Conservation (phyloP, 2,113 vertebrate species). For the Cyanocitta stelleri region DNA sequence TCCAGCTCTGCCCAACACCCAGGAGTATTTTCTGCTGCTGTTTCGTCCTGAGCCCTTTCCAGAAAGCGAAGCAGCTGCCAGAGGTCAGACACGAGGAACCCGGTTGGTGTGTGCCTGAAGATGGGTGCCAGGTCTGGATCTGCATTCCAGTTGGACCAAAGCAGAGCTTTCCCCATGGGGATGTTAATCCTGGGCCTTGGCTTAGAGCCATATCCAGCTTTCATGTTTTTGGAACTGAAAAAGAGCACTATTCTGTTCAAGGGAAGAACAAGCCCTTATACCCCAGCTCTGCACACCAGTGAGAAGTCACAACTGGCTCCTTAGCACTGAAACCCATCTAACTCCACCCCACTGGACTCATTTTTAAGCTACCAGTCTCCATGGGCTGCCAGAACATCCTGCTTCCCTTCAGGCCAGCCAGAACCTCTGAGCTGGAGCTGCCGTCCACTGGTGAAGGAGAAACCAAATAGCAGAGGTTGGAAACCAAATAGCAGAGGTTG, state of each 20-base stretch:
- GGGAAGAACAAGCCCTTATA: not conserved
- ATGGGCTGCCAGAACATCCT: not conserved
- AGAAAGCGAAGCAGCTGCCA: not conserved
- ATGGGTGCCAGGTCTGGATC: constrained; percentile 18
- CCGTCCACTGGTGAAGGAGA: not conserved
- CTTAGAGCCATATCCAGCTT: not conserved
- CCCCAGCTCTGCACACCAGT: not conserved
- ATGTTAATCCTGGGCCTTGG: constrained; percentile 12
- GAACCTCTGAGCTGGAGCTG: not conserved
- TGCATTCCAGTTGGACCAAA: not conserved
- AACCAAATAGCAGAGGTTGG: not conserved
- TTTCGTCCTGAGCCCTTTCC: not conserved
- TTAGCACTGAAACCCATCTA: not conserved
- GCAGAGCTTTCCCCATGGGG: not conserved
- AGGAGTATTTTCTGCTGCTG: not conserved
- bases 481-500: constrained; percentile 10
- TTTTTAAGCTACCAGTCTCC: not conserved
- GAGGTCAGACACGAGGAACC: not conserved
- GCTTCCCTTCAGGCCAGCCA: not conserved
- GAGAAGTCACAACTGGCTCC: not conserved
- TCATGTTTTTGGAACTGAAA: not conserved
- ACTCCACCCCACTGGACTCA: not conserved
- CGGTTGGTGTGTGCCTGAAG: not conserved
- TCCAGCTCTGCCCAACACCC: not conserved
- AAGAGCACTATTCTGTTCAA: not conserved